phyloP scores from a whole-genome alignment of 2,888 invertebrate species.

The Brachycybe producta region DNA sequence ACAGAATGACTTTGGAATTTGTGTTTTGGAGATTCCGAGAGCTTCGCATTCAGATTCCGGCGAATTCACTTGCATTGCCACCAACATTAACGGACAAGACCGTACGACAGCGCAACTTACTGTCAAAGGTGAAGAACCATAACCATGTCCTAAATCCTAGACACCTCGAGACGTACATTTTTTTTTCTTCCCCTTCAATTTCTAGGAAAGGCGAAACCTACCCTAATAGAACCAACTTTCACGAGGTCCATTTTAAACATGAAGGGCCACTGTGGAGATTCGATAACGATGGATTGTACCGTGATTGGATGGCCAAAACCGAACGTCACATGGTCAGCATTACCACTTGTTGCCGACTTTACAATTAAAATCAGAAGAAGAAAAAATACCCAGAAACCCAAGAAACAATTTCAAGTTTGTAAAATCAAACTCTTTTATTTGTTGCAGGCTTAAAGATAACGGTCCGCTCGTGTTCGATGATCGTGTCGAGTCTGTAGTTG shows the following conservation, averaged over 20 bases:
- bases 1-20: conserved; percentile 23
- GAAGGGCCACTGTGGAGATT: conserved; percentile 42
- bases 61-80: conserved; percentile 63
- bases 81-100: conserved; percentile 57
- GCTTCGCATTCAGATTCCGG: conserved; percentile 40
- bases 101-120: conserved; percentile 56
- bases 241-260: conserved; percentile 18
- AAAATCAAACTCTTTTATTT: neutral
- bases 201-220: conserved; percentile 10
- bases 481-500: conserved; percentile 50
- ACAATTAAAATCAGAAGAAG: neutral
- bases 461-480: conserved; percentile 40
- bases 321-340: conserved; percentile 49
- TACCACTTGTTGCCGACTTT: neutral
- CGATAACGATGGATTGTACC: conserved; percentile 62
- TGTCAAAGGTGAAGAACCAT: conserved; percentile 48
- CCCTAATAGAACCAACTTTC: conserved; percentile 14
- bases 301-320: conserved; percentile 61
- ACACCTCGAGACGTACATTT: neutral
- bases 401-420: neutral
- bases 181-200: neutral
- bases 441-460: conserved; percentile 46
- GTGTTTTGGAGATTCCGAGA: conserved; percentile 21
- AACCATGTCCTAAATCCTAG: neutral
- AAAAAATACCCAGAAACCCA: neutral